These are phyloP conservation scores for Petrophora chlorosata DNA, from an alignment of 2,888 invertebrate species.

Conservation along the genomic window DNA sequence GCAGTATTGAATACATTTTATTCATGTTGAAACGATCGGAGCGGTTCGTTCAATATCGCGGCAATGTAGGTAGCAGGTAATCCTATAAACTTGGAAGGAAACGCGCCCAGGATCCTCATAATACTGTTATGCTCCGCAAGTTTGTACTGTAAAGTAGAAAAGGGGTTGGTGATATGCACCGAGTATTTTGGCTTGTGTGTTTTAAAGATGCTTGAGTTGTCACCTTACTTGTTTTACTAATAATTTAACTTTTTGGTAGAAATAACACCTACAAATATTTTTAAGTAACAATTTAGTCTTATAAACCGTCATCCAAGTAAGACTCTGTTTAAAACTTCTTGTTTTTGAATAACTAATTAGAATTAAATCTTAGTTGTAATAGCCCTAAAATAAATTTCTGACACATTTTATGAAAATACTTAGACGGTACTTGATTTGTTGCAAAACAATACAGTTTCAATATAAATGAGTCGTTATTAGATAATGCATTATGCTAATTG, in stretches of 20 bases:
- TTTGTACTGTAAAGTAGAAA: constrained; percentile 26
- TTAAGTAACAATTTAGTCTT: neutral
- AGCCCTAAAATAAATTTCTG: neutral
- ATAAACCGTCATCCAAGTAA: neutral
- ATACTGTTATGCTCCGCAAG: constrained; percentile 46
- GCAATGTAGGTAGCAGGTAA: constrained; percentile 41
- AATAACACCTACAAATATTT: no score
- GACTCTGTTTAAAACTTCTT: no score
- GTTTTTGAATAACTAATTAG: no score
- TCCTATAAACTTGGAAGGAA: constrained; percentile 48
- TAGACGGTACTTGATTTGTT: no score
- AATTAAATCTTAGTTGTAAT: neutral
- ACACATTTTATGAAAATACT: no score
- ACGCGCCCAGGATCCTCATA: constrained; percentile 47
- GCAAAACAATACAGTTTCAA: no score
- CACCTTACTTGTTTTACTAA: no score
- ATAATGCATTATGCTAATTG: no score
- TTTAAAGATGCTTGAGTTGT: neutral
- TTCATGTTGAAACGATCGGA: constrained; percentile 33
- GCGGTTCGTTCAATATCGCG: constrained; percentile 42
- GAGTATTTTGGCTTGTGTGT: neutral
- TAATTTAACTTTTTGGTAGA: no score
- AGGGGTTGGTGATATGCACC: constrained; percentile 14
- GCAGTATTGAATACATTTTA: constrained; percentile 20
- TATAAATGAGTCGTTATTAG: no score